Evolutionary conservation across 2,113 vertebrate genomes (phyloP).

Genomic region (Thermophis baileyi): DNA sequence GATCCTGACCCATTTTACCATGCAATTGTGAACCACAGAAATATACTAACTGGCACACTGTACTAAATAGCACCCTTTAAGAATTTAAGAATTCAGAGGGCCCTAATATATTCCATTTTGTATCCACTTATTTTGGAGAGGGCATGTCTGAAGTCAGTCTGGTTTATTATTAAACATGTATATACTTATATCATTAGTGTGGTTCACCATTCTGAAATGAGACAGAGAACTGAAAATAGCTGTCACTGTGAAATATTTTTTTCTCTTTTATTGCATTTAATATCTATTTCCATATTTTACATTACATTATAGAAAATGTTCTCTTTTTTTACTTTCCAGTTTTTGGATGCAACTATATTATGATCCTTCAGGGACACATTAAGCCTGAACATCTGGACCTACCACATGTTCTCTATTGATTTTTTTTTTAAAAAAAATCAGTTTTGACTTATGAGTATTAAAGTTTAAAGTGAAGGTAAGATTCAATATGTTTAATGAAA

Average conservation of each 20-base stretch:
- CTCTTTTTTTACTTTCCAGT: constrained; percentile 39
- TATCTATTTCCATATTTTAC: not conserved
- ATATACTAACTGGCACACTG: not conserved
- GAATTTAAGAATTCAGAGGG: not conserved
- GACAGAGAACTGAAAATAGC: not conserved
- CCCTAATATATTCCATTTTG: not conserved
- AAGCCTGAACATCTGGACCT: constrained; percentile 67
- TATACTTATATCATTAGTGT: not conserved
- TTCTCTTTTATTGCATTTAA: not conserved
- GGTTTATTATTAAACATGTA: not conserved
- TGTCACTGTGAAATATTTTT: not conserved
- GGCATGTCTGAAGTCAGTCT: not conserved
- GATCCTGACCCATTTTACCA: not conserved
- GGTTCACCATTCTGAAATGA: not conserved
- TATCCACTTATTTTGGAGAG: not conserved
- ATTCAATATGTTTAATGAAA: constrained; percentile 19
- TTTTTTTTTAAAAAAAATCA: constrained; percentile 36
- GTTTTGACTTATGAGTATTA: constrained; percentile 47
- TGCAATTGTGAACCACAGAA: not conserved
- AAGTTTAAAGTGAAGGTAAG: not conserved
- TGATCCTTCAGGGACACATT: constrained; percentile 55
- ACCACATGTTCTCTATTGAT: constrained; percentile 55
- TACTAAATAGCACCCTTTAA: not conserved
- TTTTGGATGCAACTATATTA: constrained; percentile 60
- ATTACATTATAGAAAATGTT: constrained; percentile 17